Conservation (phyloP, 2,888 invertebrate species). For the Ashinkailepas kermadecensis region DNA sequence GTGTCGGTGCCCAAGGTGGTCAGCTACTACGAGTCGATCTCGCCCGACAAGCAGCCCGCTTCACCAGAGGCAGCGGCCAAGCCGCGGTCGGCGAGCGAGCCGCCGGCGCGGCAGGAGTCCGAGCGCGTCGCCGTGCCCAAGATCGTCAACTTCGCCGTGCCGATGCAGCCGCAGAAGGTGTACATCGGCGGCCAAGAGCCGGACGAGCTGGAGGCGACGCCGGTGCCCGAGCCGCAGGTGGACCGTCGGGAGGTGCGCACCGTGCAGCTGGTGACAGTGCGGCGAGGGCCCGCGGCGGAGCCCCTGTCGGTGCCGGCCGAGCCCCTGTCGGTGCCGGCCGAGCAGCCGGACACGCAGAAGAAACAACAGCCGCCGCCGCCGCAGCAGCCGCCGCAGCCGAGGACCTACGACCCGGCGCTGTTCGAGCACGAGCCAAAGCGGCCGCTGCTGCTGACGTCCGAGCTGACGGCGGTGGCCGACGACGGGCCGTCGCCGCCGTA, state of each 20-base stretch:
- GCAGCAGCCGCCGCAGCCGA: neutral
- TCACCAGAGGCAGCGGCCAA: neutral
- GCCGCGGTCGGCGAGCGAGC: neutral
- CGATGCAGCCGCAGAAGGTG: constrained; percentile 7
- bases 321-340: neutral
- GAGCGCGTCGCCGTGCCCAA: neutral
- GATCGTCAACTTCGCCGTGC: constrained; percentile 2
- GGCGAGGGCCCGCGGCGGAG: neutral
- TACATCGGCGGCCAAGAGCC: neutral
- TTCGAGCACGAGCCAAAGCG: constrained; percentile 12
- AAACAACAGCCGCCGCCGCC: neutral
- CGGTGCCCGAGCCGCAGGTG: neutral
- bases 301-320: neutral
- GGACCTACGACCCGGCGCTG: neutral
- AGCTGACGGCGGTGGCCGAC: neutral
- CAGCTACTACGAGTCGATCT: constrained; percentile 4
- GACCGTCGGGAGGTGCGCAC: no score
- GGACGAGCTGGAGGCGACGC: neutral
- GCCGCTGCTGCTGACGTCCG: neutral
- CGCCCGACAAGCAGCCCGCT: no score
- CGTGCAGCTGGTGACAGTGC: neutral
- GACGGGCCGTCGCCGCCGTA: neutral
- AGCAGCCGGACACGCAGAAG: neutral
- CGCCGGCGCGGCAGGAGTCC: neutral
- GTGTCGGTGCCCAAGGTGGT: constrained; percentile 1